These are phyloP conservation scores for Enteromius afrohamiltoni DNA, from an alignment of 2,797 vertebrate species.

Conservation along the genomic window DNA sequence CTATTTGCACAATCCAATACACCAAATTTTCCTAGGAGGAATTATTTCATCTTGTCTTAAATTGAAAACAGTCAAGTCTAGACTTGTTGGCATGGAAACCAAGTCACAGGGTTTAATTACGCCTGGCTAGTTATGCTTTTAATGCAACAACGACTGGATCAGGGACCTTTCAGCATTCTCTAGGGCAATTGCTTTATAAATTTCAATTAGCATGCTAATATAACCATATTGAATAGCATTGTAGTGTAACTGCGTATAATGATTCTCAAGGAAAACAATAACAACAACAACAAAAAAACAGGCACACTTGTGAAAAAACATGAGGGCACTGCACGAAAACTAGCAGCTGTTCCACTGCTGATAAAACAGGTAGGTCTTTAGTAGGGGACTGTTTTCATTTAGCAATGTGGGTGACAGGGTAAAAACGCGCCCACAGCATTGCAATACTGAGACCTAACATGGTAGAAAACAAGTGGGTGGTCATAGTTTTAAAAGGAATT, in stretches of 20 bases:
- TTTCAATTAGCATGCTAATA: conserved; percentile 65
- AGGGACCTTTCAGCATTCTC: conserved; percentile 59
- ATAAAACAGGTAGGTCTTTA: conserved; percentile 53
- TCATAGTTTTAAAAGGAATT: conserved; percentile 29
- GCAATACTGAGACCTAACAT: conserved; percentile 18
- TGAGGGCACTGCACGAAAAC: conserved; percentile 42
- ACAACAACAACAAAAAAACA: conserved; percentile 25
- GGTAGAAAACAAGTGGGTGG: conserved; percentile 30
- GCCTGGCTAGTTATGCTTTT: conserved; percentile 61
- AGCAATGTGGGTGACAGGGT: conserved; percentile 8
- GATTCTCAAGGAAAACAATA: conserved; percentile 43
- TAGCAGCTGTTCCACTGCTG: conserved; percentile 55
- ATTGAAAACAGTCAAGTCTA: conserved; percentile 39
- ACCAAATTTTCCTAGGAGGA: conserved; percentile 34
- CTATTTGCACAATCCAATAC: conserved; percentile 26
- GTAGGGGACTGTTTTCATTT: conserved; percentile 35
- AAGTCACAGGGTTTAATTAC: conserved; percentile 58
- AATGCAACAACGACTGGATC: conserved; percentile 54
- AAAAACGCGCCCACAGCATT: conserved; percentile 13
- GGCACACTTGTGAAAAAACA: conserved; percentile 44
- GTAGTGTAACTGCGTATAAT: conserved; percentile 62
- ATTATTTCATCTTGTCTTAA: conserved; percentile 45
- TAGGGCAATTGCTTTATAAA: conserved; percentile 55
- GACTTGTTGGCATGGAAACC: conserved; percentile 60
- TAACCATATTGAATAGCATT: conserved; percentile 54